Percentiles rank a stretch among this genome's conserved stretches.
Conservation (phyloP, 2,113 vertebrate genomes). For the Orthonyx spaldingii region DNA sequence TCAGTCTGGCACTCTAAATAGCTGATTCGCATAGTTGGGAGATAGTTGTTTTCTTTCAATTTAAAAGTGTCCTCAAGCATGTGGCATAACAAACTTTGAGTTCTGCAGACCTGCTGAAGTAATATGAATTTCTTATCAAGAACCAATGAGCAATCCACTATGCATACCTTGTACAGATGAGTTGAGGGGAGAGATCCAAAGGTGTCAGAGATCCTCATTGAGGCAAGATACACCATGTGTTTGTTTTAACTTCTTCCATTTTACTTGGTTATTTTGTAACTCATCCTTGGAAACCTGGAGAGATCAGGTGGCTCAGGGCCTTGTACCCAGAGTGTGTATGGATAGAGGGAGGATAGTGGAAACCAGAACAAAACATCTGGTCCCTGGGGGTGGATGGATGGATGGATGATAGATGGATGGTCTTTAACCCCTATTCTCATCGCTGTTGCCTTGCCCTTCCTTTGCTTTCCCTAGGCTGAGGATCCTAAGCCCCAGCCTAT, state of each 20-base stretch:
- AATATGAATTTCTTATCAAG: neutral
- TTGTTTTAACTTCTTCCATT: neutral
- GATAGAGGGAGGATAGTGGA: neutral
- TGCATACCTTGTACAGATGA: neutral
- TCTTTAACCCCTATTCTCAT: neutral
- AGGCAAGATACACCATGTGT: accelerated
- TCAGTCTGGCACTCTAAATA: neutral
- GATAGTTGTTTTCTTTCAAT: neutral
- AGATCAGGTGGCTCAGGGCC: accelerated
- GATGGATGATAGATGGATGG: neutral
- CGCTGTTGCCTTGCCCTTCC: neutral
- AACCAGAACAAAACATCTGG: neutral
- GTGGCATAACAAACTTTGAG: neutral
- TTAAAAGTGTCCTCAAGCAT: neutral
- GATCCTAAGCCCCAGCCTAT: neutral
- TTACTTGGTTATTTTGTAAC: neutral
- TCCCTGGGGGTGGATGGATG: neutral
- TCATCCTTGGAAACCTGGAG: neutral
- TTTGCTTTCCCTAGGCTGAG: neutral
- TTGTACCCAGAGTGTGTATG: neutral
- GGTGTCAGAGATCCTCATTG: neutral
- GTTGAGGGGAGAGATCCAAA: neutral
- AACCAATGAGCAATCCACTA: neutral
- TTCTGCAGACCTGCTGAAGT: neutral
- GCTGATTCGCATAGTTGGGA: neutral